Percentiles rank a stretch among this genome's conserved stretches.
phyloP scores from a whole-genome alignment of 2,797 vertebrate genomes.

The Sebastes baramenuke region DNA sequence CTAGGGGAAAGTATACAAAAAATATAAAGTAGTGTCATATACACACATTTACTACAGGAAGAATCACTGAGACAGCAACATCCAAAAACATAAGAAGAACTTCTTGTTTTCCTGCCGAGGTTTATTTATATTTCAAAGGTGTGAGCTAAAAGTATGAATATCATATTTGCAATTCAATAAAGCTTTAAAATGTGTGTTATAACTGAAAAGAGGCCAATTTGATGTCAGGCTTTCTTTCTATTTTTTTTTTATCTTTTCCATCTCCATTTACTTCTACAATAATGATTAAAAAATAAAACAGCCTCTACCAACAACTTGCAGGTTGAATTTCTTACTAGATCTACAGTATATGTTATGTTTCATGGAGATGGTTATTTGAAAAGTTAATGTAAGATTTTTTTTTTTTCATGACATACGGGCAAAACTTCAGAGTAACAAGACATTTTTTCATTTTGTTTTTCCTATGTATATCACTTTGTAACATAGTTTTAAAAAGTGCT shows the following conservation, averaged over 20 bases:
- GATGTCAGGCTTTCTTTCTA: neutral
- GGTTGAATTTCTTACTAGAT: neutral
- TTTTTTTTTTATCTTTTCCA: neutral
- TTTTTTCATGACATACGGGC: neutral
- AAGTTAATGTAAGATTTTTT: neutral
- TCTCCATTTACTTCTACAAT: neutral
- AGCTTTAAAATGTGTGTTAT: constrained; percentile 2
- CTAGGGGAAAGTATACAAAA: neutral
- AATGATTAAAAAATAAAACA: neutral
- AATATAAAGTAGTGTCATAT: neutral
- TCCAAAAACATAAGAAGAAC: neutral
- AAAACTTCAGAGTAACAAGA: neutral
- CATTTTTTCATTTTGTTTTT: neutral
- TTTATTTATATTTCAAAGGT: neutral
- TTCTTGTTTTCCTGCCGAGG: neutral
- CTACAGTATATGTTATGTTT: neutral
- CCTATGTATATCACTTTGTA: neutral
- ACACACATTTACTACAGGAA: neutral
- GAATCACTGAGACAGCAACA: neutral
- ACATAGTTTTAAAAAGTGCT: neutral
- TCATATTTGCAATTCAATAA: neutral
- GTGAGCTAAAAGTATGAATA: neutral
- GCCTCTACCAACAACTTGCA: neutral
- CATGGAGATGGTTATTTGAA: neutral
- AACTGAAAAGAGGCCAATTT: neutral